A percentile compares a stretch with the other conserved stretches of the same genome.
Evolutionary conservation across 2,888 invertebrate species (phyloP).

Genomic region (Eumerus sabulonum): DNA sequence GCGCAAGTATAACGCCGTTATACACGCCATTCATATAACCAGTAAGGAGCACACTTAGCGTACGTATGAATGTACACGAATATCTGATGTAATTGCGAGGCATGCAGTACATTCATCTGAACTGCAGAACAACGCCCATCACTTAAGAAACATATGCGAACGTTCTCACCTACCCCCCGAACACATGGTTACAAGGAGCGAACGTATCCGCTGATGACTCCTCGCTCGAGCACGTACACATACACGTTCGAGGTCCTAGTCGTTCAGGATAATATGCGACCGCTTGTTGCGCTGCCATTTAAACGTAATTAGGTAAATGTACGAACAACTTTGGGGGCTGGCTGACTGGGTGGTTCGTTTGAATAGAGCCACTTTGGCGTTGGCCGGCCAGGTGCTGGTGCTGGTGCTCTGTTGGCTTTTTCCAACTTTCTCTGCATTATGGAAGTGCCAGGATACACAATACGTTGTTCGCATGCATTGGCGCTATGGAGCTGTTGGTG

Average conservation of each 20-base stretch:
- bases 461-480: constrained; percentile 13
- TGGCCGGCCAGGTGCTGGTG: constrained; percentile 4
- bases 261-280: constrained; percentile 48
- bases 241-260: constrained; percentile 26
- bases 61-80: no score
- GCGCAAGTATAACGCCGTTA: constrained; percentile 14
- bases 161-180: constrained; percentile 16
- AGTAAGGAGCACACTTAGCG: no score
- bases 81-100: not conserved
- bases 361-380: constrained; percentile 29
- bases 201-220: not conserved
- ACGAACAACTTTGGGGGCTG: constrained; percentile 55
- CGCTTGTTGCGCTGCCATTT: constrained; percentile 71
- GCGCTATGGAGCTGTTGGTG: constrained; percentile 2
- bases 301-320: constrained; percentile 71
- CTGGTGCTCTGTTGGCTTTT: constrained; percentile 39
- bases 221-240: constrained; percentile 20
- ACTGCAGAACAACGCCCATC: not conserved
- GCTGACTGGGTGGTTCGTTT: constrained; percentile 21
- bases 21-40: no score
- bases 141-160: constrained; percentile 50
- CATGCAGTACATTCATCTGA: constrained; percentile 15
- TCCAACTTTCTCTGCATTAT: constrained; percentile 35
- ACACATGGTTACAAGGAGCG: constrained; percentile 39
- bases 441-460: constrained; percentile 29